Evolutionary conservation across 35 echinoderm and acorn worm species (phyloP), one percentile per base, ranked within the genome.

Genomic region (Nesometra sesokonis): DNA sequence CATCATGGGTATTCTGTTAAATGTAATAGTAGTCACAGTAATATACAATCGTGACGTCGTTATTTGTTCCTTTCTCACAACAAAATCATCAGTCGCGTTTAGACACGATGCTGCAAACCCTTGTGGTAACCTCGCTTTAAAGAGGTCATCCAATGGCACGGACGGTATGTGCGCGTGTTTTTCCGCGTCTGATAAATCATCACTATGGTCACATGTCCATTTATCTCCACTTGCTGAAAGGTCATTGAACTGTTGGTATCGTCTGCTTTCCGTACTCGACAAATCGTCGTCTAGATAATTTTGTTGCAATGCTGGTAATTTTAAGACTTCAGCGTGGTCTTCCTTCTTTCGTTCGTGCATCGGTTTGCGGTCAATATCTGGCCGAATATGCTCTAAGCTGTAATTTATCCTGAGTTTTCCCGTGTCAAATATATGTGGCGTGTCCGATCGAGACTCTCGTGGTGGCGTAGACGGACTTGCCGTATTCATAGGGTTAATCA

Each of bases 31-130:
- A 8, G 87, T 93, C 27, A 88, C 34, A 11, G 91, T 93, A 36
- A 80, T 57, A 37, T 88, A 93, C 43, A 88, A 35, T 67, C 91
- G 46, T 5, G 91, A 88, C 46, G 87, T 88, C 0, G 87, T 93
- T 5, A 93, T 78, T 0, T 93, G 87, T 77, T 93, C 91, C 38
- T 93, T 93, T n/a, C 83, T 19, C 11, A 93, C 81, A 4, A 93
- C 91, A 93, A 93, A 93, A 77, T 86, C 87, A 37, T 82, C 39
- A 27, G 36, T 81, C 3, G 91, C 86, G 35, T 85, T 57, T 46
- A 86, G 47, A 40, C 91, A 93, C 30, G 46, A 32, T 34, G 83
- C 86, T 27, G 32, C 35, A 80, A 93, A 93, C 79, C 88, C 86
- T 0, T 36, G 9, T 0, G 91, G 91, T 37, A 88, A 11, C 0